Conservation (phyloP, 2,797 vertebrate genomes). For the Pempheris klunzingeri region DNA sequence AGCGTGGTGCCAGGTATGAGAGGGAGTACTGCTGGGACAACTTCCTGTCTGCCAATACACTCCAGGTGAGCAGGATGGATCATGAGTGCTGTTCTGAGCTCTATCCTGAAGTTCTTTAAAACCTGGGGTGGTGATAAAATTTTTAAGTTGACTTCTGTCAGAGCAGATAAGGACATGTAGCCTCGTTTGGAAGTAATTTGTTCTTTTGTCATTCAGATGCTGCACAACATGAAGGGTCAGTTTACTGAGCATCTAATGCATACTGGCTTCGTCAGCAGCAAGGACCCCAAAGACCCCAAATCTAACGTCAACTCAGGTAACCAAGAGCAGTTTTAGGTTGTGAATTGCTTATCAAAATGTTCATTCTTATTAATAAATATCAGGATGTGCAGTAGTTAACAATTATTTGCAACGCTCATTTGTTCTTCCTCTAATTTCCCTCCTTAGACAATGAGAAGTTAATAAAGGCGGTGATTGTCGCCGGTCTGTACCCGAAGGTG, state of each 20-base stretch:
- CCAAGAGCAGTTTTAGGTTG: background rate
- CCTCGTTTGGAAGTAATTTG: background rate
- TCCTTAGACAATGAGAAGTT: slow-evolving; percentile 95
- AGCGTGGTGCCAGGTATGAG: slow-evolving; percentile 89
- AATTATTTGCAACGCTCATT: background rate
- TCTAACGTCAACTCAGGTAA: slow-evolving; percentile 96
- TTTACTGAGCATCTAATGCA: slow-evolving; percentile 95
- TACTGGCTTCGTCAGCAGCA: slow-evolving; percentile 93
- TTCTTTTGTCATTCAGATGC: slow-evolving; percentile 88
- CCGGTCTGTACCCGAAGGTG: slow-evolving; percentile 98
- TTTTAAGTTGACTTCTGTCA: background rate
- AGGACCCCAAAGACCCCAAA: slow-evolving; percentile 90
- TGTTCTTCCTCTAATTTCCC: background rate
- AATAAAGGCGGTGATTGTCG: slow-evolving; percentile 97
- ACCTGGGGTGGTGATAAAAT: background rate
- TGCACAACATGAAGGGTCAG: slow-evolving; percentile 97
- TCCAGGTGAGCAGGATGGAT: slow-evolving; percentile 88
- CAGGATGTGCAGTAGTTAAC: background rate
- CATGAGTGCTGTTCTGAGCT: background rate
- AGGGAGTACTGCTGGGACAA: slow-evolving; percentile 97
- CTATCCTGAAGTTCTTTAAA: background rate
- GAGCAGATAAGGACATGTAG: background rate
- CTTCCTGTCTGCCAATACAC: slow-evolving; percentile 95
- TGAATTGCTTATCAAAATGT: background rate
- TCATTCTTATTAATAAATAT: background rate